Evolutionary conservation across 2,797 vertebrate species (phyloP), one percentile per base, ranked within the genome.

Genomic region (Spheniscus humboldti): DNA sequence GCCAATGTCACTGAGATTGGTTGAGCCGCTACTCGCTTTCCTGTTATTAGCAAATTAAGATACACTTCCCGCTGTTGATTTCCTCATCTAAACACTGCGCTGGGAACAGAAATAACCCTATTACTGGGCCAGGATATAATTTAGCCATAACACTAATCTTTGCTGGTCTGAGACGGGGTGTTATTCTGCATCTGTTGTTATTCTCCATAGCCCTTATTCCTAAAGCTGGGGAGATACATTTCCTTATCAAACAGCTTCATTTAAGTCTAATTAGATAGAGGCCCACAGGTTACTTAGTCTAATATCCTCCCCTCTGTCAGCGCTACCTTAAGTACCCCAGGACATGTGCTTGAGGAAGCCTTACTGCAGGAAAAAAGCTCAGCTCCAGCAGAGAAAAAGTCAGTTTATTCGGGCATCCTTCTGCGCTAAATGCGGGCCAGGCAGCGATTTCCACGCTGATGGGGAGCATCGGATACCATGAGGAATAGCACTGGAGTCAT

Each of bases 21-120:
- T 84, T 90, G 71, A 95, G 96, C 88, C 28, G 56, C 92, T 28
- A 16, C 79, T 94, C 69, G 11, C 83, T 57, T 97, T 86, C 97
- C 92, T 73, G 63, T 97, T 96, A 97, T 97, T 97, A 98, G 96
- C 97, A 97, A 98, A 98, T 98, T 97, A 97, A 98, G 94, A 97
- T 92, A 69, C 64, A 71, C 83, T 94, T 96, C 94, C 94, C 53
- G 94, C 96, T 96, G 94, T 56, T 88, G 88, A 96, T 97, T 96
- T 97, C 91, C 94, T 97, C 95, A 67, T 93, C 89, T 94, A 95
- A 98, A 97, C 79, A 73, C 93, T 96, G 66, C 50, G 66, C 85
- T 67, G 95, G 96, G 97, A 97, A 91, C 75, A 97, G 92, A 95
- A 95, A 95, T 96, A 95, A 97, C 94, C 84, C 96, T 50, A 85